These are phyloP conservation scores for Manis javanica DNA, from an alignment of 2,797 vertebrate species.

Conservation along the genomic window DNA sequence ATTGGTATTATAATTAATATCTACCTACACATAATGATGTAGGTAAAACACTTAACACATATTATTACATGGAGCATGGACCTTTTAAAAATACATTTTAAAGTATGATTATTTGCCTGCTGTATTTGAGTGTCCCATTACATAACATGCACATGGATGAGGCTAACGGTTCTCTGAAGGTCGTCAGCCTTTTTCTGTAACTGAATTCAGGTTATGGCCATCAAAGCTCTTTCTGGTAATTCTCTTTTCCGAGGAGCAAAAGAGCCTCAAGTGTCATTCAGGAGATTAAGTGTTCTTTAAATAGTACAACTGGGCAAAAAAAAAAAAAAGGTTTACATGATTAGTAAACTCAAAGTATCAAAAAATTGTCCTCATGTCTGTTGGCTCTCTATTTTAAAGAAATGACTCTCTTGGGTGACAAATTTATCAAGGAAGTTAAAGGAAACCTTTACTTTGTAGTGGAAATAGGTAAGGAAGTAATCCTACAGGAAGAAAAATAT, in stretches of 20 bases:
- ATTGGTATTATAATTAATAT: not conserved
- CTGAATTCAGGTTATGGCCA: not conserved
- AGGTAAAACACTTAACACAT: not conserved
- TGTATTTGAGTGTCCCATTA: not conserved
- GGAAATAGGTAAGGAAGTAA: not conserved
- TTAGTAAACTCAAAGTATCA: not conserved
- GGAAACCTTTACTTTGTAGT: not conserved
- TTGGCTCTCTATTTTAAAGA: not conserved
- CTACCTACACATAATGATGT: not conserved
- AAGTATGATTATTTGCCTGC: not conserved
- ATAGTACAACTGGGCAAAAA: not conserved
- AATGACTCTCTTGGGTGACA: not conserved
- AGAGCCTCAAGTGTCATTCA: not conserved
- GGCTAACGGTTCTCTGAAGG: not conserved
- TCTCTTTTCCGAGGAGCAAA: not conserved
- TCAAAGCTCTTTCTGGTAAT: not conserved
- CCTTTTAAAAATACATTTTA: slow-evolving; percentile 23
- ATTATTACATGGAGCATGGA: not conserved
- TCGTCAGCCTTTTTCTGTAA: not conserved
- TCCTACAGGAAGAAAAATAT: not conserved
- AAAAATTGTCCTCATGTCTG: not conserved
- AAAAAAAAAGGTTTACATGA: not conserved
- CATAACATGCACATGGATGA: not conserved
- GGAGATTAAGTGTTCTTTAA: slow-evolving; percentile 39
- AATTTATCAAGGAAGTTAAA: not conserved